Evolutionary conservation across 1,140 invertebrate genomes (phyloP).

Genomic region (Drosophila sp.): DNA sequence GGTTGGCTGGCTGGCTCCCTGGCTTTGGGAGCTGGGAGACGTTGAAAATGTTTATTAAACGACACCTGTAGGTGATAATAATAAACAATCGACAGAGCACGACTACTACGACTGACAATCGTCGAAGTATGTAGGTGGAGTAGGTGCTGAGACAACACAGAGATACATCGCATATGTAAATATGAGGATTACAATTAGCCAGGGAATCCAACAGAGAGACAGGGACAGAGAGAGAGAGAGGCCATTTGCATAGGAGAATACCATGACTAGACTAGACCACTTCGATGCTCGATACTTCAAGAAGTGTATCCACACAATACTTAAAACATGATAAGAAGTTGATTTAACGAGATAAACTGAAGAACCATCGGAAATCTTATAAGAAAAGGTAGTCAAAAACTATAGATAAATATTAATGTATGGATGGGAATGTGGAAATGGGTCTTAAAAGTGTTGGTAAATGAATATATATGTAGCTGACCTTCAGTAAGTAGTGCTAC

Average conservation of each 20-base stretch:
- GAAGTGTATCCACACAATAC: constrained; percentile 1
- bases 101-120: constrained; percentile 68
- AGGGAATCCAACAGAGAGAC: not conserved
- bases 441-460: too few relatives aligned
- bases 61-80: constrained; percentile 81
- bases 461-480: too few relatives aligned
- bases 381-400: too few relatives aligned
- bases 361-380: not conserved
- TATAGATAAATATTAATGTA: too few relatives aligned
- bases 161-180: constrained; percentile 44
- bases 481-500: too few relatives aligned
- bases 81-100: constrained; percentile 76
- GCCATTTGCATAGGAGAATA: constrained; percentile 5
- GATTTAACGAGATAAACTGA: not conserved
- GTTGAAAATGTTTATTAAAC: constrained; percentile 78
- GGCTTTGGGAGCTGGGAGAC: constrained; percentile 30
- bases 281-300: not conserved
- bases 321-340: not conserved
- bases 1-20: constrained; percentile 26
- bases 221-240: not conserved
- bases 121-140: constrained; percentile 32
- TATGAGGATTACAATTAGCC: constrained; percentile 56
- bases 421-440: too few relatives aligned
- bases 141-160: constrained; percentile 8
- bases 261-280: not conserved